Evolutionary conservation across 2,888 invertebrate genomes (phyloP), one percentile per base, ranked within the genome.

Genomic region (Lacanobia oleracea): DNA sequence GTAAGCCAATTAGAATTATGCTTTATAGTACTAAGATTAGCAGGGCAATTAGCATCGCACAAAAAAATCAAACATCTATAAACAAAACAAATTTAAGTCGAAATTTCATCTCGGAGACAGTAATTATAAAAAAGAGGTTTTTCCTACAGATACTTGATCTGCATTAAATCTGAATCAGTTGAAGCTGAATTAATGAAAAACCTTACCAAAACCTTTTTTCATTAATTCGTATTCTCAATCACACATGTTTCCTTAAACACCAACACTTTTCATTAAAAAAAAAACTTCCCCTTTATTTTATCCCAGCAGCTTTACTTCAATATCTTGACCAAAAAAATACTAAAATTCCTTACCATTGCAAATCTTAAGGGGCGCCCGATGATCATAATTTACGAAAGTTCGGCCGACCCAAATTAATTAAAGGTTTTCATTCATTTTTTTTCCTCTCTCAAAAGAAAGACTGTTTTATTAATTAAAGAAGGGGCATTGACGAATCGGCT

Each of bases 401-500:
- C 86, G 88, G 87, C 88, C 87, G 84, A 88, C 90, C 91, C 90
- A 89, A 94, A 95, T 95, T 95, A 94, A 95, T 95, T 95, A 94
- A n/a, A 91, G 88, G 91, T 89, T 92, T 92, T 93, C 92, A 92
- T 93, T 93, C 91, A 92, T 90, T 94, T 94, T 93, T 92, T 94
- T 92, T 82, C 66, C 59, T 75, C 67, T 66, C 67, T 77, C 67
- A 74, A 86, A 85, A 86, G 87, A 89, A 90, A 88, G 88, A 84
- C 88, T 89, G 82, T 93, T 95, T 95, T 95, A 95, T 95, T 95
- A 95, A 96, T 95, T 95, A 95, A 93, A 88, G 92, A 90, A 85
- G 90, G 91, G 90, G 93, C 94, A 94, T 95, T 96, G 95, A 96
- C 94, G 95, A 95, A 96, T 95, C 93, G 94, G 93, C 94, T 94